Conservation (phyloP, 2,113 vertebrate species). For the Heptranchias perlo region DNA sequence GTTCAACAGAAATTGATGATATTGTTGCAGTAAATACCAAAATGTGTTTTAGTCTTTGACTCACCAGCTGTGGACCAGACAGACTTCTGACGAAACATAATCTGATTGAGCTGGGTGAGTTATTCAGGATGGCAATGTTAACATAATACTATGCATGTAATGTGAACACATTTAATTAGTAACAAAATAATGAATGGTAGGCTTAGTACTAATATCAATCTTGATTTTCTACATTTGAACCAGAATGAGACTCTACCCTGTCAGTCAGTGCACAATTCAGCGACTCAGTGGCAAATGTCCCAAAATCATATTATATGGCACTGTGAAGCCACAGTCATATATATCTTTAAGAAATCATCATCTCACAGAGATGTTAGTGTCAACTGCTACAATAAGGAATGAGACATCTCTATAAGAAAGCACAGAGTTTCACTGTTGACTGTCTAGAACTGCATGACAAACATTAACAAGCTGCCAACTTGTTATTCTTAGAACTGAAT, state of each 20-base stretch:
- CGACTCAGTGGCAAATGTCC: conserved; percentile 23
- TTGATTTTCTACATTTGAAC: background rate
- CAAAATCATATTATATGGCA: conserved; percentile 14
- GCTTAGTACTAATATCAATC: conserved; percentile 1
- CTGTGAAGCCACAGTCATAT: conserved; percentile 1
- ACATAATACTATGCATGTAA: background rate
- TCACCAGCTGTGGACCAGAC: too few relatives aligned
- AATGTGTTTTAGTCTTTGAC: background rate
- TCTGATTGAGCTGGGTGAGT: background rate
- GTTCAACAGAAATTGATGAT: background rate
- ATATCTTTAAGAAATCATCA: background rate
- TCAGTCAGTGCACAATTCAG: background rate
- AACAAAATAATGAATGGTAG: background rate
- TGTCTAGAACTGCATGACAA: background rate
- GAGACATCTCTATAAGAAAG: background rate
- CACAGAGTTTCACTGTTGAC: background rate
- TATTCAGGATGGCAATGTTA: background rate
- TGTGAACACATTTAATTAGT: background rate
- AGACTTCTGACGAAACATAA: background rate
- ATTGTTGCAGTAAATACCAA: background rate
- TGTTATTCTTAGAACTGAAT: background rate
- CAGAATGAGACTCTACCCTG: background rate
- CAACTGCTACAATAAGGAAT: background rate
- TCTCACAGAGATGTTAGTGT: conserved; percentile 18
- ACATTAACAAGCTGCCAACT: background rate